phyloP scores from a whole-genome alignment of 53 echinoderm and acorn worm genomes.

The Arbacia lixula region DNA sequence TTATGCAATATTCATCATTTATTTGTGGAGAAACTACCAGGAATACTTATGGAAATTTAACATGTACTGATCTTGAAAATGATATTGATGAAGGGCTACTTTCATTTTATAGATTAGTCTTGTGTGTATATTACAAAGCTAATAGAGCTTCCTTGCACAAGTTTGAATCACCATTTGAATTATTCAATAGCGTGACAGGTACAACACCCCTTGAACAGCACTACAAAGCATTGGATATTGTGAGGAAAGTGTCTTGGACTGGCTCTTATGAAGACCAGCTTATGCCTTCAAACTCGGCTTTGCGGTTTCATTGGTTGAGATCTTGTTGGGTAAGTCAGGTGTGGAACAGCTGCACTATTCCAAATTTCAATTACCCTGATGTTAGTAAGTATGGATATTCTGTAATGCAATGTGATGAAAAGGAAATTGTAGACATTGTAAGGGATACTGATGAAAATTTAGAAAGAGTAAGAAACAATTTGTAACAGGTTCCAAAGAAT shows the following conservation, averaged over 20 bases:
- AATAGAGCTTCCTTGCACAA: conserved; percentile 56
- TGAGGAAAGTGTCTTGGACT: conserved; percentile 58
- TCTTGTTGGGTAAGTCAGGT: conserved; percentile 67
- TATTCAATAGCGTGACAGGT: conserved; percentile 19
- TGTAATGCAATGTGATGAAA: neutral
- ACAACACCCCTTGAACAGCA: neutral
- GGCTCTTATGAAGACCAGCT: conserved; percentile 56
- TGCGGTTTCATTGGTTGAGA: conserved; percentile 65
- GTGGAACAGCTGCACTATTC: conserved; percentile 28
- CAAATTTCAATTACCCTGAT: conserved; percentile 44
- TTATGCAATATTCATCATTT: conserved; percentile 59
- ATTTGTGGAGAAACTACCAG: conserved; percentile 19
- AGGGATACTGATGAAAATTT: conserved; percentile 56
- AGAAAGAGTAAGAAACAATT: conserved; percentile 31
- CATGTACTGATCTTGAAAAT: neutral
- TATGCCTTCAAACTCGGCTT: conserved; percentile 55
- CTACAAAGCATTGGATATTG: conserved; percentile 21
- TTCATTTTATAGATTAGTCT: conserved; percentile 62
- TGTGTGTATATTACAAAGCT: conserved; percentile 62
- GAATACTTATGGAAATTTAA: conserved; percentile 3
- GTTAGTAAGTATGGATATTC: conserved; percentile 34
- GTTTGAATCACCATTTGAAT: conserved; percentile 47
- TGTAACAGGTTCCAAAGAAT: no score
- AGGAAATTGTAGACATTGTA: neutral
- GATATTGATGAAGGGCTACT: conserved; percentile 43